Conservation (phyloP, 2,888 invertebrate species). For the Brenthis hecate region DNA sequence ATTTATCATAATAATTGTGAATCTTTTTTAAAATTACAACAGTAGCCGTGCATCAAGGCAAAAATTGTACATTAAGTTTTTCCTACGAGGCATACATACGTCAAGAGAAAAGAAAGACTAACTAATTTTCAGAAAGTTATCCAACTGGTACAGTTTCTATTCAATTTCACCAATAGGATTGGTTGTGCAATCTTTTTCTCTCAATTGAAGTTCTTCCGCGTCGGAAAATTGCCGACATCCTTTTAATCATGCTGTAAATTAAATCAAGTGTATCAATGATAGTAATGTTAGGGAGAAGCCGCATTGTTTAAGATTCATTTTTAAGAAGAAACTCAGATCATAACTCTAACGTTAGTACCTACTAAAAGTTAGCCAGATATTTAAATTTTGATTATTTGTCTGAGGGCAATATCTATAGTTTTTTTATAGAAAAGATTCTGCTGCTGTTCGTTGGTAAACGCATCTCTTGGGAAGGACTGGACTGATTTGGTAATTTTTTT, state of each 20-base stretch:
- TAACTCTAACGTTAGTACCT: no score
- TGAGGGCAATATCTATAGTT: no score
- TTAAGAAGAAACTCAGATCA: not conserved
- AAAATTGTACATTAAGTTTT: not conserved
- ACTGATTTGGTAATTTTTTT: no score
- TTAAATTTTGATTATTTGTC: no score
- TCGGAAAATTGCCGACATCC: conserved; percentile 66
- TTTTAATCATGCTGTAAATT: conserved; percentile 55
- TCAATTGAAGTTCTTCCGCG: conserved; percentile 67
- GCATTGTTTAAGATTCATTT: not conserved
- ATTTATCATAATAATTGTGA: no score
- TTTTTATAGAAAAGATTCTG: no score
- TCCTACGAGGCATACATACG: not conserved
- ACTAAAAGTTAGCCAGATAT: no score
- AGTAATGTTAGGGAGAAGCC: conserved; percentile 39
- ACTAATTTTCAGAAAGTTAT: conserved; percentile 49
- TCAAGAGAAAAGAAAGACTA: conserved; percentile 6
- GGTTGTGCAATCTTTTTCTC: conserved; percentile 55
- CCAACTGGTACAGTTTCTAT: conserved; percentile 55
- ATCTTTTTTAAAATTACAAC: no score
- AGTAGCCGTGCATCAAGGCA: no score
- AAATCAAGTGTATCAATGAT: conserved; percentile 45
- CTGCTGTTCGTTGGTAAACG: no score
- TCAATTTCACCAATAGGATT: conserved; percentile 53
- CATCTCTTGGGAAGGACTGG: no score